Evolutionary conservation across 2,797 vertebrate species (phyloP), one percentile per base, ranked within the genome.

Genomic region (Pangasius mekongensis): DNA sequence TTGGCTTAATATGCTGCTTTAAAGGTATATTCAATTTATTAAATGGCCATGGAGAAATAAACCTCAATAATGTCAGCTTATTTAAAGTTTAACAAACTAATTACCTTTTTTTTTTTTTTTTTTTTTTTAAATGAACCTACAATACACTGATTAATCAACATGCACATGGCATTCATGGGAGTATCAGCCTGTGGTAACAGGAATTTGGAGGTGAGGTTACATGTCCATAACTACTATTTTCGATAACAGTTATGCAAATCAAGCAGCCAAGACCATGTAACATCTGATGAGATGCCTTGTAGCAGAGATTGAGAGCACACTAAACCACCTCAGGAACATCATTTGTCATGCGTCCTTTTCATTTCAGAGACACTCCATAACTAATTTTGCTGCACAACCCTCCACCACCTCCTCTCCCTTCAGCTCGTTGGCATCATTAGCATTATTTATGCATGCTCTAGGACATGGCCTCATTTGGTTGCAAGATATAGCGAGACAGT

Each of bases 391-490:
- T 91, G 91, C 91, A 89, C 92, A 85, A 80, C 92, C 93, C 93
- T 83, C 91, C 87, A 90, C 83, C 91, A 87, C 92, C 88, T 89
- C 93, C 91, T 92, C 93, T 93, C 93, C 93, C 92, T 94, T 92
- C 89, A 91, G 92, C 93, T 89, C 89, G 86, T 84, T 89, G 83
- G 90, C 91, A 93, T 92, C 93, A 95, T 95, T 94, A 95, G 94
- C 92, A 93, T 95, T 94, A 95, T 94, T 96, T 94, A 95, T 95
- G 92, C 90, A 93, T 91, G 92, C 93, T 93, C 84, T 87, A 90
- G 88, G 89, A 87, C 91, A 78, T 71, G 86, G 89, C 89, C 89
- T 91, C 87, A 94, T 94, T 91, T 90, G 77, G 91, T 89, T 87
- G 82, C 66, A 91, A 88, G 69, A 84, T 83, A 83, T 66, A 84